Evolutionary conservation across 2,113 vertebrate genomes (phyloP).

Genomic region (Daphoenositta chrysoptera): DNA sequence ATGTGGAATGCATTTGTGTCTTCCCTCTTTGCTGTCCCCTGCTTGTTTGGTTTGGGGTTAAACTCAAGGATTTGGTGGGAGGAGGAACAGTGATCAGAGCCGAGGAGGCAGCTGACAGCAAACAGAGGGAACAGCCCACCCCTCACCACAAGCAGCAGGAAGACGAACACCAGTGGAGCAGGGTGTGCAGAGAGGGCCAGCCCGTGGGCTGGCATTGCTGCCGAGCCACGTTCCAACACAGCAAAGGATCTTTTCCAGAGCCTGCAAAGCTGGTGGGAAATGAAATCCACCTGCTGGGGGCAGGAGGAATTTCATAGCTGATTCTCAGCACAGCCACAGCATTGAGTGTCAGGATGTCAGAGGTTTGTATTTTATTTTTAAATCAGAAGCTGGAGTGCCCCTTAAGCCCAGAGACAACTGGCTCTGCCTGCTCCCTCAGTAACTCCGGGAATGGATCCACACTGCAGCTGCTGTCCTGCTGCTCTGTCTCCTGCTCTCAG

Average conservation of each 20-base stretch:
- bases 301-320: neutral
- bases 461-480: neutral
- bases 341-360: neutral
- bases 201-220: neutral
- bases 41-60: neutral
- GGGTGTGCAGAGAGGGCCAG: neutral
- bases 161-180: neutral
- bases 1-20: neutral
- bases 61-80: neutral
- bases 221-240: rapidly evolving
- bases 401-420: neutral
- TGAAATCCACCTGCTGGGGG: neutral
- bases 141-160: neutral
- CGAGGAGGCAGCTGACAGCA: neutral
- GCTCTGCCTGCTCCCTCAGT: neutral
- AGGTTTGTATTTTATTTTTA: neutral
- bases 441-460: neutral
- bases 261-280: neutral
- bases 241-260: neutral
- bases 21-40: neutral
- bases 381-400: neutral
- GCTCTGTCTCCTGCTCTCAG: neutral
- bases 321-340: neutral
- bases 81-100: neutral
- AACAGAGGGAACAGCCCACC: neutral